These are phyloP conservation scores for Mesorhabditis belari DNA, from an alignment of 2,888 invertebrate genomes.

Conservation along the genomic window DNA sequence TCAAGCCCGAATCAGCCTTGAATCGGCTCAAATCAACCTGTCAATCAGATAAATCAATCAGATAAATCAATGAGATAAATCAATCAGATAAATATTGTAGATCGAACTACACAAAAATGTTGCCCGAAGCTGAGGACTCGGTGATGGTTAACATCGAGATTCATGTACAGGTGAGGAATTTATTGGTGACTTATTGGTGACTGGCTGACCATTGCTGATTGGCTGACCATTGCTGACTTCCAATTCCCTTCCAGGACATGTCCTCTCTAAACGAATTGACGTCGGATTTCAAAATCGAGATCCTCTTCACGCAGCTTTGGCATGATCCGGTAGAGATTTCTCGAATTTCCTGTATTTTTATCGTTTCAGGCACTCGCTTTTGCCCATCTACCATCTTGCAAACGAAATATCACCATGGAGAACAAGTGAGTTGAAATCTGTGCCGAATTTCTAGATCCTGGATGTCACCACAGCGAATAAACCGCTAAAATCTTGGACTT, in stretches of 20 bases:
- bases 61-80: no score
- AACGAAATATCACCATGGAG: slow-evolving; percentile 25
- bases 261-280: slow-evolving; percentile 52
- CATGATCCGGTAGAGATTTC: no score
- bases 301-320: slow-evolving; percentile 52
- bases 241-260: slow-evolving; percentile 43
- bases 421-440: no score
- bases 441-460: no score
- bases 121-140: slow-evolving; percentile 50
- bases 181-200: not conserved
- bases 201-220: not conserved
- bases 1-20: no score
- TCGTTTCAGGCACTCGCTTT: slow-evolving; percentile 44
- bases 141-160: slow-evolving; percentile 48
- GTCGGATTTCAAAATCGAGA: slow-evolving; percentile 52
- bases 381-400: slow-evolving; percentile 34
- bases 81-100: no score
- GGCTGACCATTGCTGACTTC: not conserved
- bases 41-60: no score
- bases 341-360: no score
- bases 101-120: slow-evolving; percentile 51
- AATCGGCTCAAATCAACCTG: not conserved
- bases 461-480: no score
- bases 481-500: no score
- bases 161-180: slow-evolving; percentile 40